A percentile compares a stretch with the other conserved stretches of the same genome.
Conservation (phyloP, 2,797 vertebrate genomes). For the Mionectes olivaceus region DNA sequence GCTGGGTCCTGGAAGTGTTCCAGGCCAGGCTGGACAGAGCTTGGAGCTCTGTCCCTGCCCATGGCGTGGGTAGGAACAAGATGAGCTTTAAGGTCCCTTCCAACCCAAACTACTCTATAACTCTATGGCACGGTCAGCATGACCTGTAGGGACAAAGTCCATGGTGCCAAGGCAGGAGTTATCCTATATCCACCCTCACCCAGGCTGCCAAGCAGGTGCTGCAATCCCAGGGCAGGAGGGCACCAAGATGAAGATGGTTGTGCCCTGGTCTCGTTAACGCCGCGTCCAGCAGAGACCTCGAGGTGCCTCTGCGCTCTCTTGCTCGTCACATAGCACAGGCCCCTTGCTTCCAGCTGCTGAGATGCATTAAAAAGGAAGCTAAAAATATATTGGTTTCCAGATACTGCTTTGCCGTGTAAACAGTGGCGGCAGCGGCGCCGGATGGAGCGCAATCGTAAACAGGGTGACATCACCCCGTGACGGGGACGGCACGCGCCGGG, state of each 20-base stretch:
- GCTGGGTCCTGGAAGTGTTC: not conserved
- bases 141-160: not conserved
- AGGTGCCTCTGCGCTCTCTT: not conserved
- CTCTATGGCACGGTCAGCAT: not conserved
- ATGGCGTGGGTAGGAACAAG: not conserved
- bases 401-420: conserved; percentile 19
- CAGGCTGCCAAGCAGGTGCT: not conserved
- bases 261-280: not conserved
- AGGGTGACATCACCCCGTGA: not conserved
- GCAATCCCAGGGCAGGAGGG: not conserved
- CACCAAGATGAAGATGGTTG: not conserved
- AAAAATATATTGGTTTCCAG: conserved; percentile 50
- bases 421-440: not conserved
- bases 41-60: not conserved
- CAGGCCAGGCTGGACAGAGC: not conserved
- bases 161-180: not conserved
- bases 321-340: not conserved
- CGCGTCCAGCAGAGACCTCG: rapidly evolving
- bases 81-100: not conserved
- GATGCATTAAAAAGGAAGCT: conserved; percentile 31
- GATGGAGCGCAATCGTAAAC: not conserved
- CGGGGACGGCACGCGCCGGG: rapidly evolving
- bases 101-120: not conserved
- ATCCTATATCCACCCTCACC: not conserved
- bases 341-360: conserved; percentile 39